Evolutionary conservation across 2,888 invertebrate species (phyloP).

Genomic region (Hyposoter dolosus): DNA sequence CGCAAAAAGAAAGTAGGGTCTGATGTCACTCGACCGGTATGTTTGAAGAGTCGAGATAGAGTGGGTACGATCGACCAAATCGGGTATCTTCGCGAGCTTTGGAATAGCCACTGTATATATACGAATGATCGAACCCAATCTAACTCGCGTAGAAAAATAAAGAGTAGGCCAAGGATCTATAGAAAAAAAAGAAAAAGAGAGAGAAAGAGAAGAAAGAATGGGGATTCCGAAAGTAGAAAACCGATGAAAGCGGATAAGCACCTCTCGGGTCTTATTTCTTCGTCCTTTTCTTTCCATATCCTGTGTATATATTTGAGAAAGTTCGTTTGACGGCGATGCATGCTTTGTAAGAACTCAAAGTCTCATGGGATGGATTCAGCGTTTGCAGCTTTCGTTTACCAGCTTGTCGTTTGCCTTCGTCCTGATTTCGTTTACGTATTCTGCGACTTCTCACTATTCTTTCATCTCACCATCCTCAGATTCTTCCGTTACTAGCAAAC

Average conservation of each 20-base stretch:
- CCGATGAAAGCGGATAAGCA: conserved; percentile 56
- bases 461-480: background rate
- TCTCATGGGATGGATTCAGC: conserved; percentile 59
- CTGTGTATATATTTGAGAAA: conserved; percentile 17
- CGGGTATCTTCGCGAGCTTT: conserved; percentile 38
- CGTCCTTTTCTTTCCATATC: background rate
- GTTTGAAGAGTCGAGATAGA: conserved; percentile 43
- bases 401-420: conserved; percentile 65
- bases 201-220: conserved; percentile 32
- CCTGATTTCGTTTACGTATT: conserved; percentile 28
- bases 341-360: conserved; percentile 37
- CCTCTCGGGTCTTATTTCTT: conserved; percentile 16
- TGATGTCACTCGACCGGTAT: conserved; percentile 33
- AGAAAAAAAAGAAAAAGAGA: conserved; percentile 7
- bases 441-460: conserved; percentile 7
- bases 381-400: conserved; percentile 64
- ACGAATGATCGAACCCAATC: conserved; percentile 33
- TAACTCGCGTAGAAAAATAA: conserved; percentile 24
- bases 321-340: conserved; percentile 45
- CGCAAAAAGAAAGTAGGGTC: conserved; percentile 23
- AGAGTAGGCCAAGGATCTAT: conserved; percentile 24
- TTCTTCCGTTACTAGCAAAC: background rate
- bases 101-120: background rate
- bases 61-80: conserved; percentile 34
- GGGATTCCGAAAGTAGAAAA: conserved; percentile 59